Conservation (phyloP, 2,113 vertebrate genomes). For the Siphamia tubifer region DNA sequence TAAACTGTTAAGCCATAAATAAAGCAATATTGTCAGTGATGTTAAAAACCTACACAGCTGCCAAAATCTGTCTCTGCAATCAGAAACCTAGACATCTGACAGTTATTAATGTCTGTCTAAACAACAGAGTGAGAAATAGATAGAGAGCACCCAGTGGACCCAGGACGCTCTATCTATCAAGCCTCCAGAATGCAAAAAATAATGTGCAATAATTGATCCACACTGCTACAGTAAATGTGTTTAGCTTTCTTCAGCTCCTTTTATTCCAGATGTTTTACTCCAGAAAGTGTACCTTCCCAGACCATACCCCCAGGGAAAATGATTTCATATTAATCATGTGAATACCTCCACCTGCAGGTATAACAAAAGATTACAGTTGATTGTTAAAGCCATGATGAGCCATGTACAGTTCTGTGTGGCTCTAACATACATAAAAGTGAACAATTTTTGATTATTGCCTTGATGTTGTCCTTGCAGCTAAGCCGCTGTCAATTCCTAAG, state of each 20-base stretch:
- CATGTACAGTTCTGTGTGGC: not conserved
- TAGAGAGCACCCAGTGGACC: not conserved
- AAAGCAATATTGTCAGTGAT: not conserved
- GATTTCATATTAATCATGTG: slow-evolving; percentile 32
- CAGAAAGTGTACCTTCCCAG: not conserved
- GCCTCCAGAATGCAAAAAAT: not conserved
- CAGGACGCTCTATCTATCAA: not conserved
- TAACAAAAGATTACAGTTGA: slow-evolving; percentile 46
- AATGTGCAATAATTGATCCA: no score
- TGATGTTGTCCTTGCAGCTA: slow-evolving; percentile 15
- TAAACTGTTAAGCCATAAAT: not conserved
- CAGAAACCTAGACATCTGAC: not conserved
- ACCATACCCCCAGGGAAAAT: not conserved
- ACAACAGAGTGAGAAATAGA: not conserved
- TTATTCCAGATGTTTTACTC: not conserved
- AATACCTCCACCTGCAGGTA: slow-evolving; percentile 71
- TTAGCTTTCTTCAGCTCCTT: not conserved
- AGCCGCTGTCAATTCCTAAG: slow-evolving; percentile 31
- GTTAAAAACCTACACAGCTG: not conserved
- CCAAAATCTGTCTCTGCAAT: not conserved
- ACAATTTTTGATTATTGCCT: slow-evolving; percentile 34
- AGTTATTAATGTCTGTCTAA: slow-evolving; percentile 2
- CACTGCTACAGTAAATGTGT: no score
- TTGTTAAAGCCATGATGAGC: slow-evolving; percentile 18
- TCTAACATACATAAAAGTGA: slow-evolving; percentile 10